A percentile compares a stretch with the other conserved stretches of the same genome.
phyloP scores from a whole-genome alignment of 2,113 vertebrate species.

The Microcebus griseorufus region DNA sequence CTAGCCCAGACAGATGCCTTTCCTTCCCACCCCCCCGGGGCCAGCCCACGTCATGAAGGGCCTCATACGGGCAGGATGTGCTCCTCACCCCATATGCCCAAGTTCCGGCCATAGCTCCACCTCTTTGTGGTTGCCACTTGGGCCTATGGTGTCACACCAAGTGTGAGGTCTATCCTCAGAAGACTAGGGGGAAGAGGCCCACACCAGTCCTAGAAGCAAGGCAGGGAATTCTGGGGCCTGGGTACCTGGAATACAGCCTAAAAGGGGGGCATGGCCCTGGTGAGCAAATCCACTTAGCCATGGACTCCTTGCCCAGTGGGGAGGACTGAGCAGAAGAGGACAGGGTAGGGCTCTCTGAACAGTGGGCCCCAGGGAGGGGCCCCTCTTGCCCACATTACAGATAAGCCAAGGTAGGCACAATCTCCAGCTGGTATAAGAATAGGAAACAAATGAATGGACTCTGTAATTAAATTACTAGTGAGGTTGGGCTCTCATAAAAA shows the following conservation, averaged over 20 bases:
- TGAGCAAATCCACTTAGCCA: not conserved
- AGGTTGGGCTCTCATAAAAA: not conserved
- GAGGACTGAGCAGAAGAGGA: not conserved
- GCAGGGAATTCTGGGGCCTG: not conserved
- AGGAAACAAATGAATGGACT: not conserved
- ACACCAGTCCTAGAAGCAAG: not conserved
- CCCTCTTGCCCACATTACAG: slow-evolving; percentile 27
- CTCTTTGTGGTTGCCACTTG: not conserved
- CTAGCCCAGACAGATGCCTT: not conserved
- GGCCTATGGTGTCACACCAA: not conserved
- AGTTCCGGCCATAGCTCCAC: not conserved
- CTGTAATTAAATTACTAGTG: not conserved
- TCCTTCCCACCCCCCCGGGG: not conserved
- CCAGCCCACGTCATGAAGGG: not conserved
- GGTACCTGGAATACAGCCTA: not conserved
- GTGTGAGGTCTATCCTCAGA: not conserved
- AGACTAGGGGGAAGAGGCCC: not conserved
- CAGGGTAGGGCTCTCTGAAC: not conserved
- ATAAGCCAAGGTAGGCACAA: not conserved
- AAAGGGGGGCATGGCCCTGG: not conserved
- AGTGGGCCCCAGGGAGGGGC: not conserved
- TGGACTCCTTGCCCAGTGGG: not conserved
- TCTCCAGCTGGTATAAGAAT: not conserved
- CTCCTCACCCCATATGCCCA: not conserved
- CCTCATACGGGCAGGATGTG: not conserved